Evolutionary conservation across 2,888 invertebrate species (phyloP).

Genomic region (Lottia scabra): DNA sequence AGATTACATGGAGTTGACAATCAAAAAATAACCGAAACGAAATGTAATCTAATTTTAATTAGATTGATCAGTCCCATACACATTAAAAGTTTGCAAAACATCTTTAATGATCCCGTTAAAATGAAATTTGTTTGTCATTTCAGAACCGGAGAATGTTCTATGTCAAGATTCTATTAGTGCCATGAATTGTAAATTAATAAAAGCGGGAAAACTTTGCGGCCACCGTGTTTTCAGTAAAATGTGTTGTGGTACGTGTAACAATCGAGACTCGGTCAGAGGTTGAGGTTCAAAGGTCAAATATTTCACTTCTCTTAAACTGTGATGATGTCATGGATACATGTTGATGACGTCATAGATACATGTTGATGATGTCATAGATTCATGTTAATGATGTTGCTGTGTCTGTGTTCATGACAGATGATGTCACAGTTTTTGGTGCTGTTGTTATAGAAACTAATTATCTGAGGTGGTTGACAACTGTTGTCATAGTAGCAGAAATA

Average conservation of each 20-base stretch:
- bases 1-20: no score
- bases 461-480: not conserved
- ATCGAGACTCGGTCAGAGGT: not conserved
- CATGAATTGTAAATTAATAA: slow-evolving; percentile 90
- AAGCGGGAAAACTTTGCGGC: slow-evolving; percentile 83
- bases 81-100: no score
- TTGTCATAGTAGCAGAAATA: no score
- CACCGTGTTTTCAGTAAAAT: slow-evolving; percentile 84
- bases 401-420: not conserved
- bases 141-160: slow-evolving; percentile 73
- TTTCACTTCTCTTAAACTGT: no score
- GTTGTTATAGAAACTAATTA: not conserved
- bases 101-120: no score
- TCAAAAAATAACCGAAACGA: no score
- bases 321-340: no score
- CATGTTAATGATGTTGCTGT: not conserved
- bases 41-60: no score
- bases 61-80: no score
- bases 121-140: not conserved
- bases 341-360: no score
- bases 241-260: slow-evolving; percentile 88
- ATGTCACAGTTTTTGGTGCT: slow-evolving; percentile 4
- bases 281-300: not conserved
- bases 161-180: slow-evolving; percentile 90
- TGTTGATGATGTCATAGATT: no score